Evolutionary conservation across 2,797 vertebrate genomes (phyloP).

Genomic region (Pipistrellus nathusii): DNA sequence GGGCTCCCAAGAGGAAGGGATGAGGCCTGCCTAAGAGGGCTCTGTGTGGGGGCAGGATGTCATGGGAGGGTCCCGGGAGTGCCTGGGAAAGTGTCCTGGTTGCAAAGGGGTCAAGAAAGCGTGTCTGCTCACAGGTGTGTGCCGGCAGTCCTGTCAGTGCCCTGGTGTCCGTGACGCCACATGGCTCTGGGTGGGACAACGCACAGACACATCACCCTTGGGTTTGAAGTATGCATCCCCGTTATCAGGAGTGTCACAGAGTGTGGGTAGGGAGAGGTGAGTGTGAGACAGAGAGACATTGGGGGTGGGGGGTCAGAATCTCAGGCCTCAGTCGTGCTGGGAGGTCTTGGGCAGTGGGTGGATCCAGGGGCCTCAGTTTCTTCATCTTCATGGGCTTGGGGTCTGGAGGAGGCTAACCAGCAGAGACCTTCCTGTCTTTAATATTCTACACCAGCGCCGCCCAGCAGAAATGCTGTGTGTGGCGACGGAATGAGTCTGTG

Average conservation of each 20-base stretch:
- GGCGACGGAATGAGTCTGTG: not conserved
- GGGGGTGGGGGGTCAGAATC: not conserved
- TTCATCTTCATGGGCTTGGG: not conserved
- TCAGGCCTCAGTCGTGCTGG: not conserved
- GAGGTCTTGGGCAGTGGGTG: not conserved
- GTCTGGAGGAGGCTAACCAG: no score
- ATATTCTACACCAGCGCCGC: not conserved
- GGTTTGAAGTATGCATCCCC: not conserved
- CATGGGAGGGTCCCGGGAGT: not conserved
- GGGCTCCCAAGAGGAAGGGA: not conserved
- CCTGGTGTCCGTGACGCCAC: not conserved
- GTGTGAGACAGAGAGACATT: not conserved
- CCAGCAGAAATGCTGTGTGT: not conserved
- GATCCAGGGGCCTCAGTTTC: not conserved
- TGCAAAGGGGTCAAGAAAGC: not conserved
- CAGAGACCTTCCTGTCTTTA: not conserved
- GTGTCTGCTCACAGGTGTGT: not conserved
- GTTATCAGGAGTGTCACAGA: not conserved
- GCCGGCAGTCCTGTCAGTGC: not conserved
- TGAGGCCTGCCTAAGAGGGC: not conserved
- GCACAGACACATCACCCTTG: fast-evolving
- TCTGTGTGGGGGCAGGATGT: not conserved
- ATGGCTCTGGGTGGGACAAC: not conserved
- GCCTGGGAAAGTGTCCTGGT: not conserved
- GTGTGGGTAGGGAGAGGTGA: not conserved